A percentile compares a stretch with the other conserved stretches of the same genome.
Conservation (phyloP, 64 coral and sea anemone genomes). For the Anthopleura sola region DNA sequence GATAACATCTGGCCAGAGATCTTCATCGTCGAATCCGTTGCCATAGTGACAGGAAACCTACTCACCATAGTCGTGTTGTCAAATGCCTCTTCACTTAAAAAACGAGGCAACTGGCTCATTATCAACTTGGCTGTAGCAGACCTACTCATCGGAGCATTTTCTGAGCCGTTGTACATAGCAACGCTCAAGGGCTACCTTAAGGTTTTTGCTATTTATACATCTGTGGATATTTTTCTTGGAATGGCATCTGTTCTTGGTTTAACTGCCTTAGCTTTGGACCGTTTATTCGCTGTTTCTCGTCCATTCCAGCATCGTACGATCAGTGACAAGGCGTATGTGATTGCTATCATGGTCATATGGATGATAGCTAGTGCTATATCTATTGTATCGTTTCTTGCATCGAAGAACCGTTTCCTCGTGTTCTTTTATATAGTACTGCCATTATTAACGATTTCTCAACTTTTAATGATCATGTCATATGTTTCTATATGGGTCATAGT, state of each 20-base stretch:
- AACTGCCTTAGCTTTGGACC: constrained; percentile 17
- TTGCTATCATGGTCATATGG: not conserved
- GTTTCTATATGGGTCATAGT: not conserved
- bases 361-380: not conserved
- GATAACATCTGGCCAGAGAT: constrained; percentile 18
- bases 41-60: constrained; percentile 35
- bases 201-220: not conserved
- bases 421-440: constrained; percentile 7
- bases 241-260: constrained; percentile 19
- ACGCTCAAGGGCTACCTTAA: not conserved
- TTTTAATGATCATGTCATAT: constrained; percentile 17
- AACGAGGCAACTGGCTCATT: constrained; percentile 23
- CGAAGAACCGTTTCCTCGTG: not conserved
- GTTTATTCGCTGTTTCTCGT: not conserved
- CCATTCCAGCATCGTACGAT: constrained; percentile 16
- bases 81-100: not conserved
- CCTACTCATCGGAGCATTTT: constrained; percentile 13
- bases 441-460: not conserved
- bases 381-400: not conserved
- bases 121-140: constrained; percentile 36
- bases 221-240: not conserved
- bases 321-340: not conserved
- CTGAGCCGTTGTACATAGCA: constrained; percentile 20
- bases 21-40: constrained; percentile 6
- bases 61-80: constrained; percentile 17